Percentiles rank a stretch among this genome's conserved stretches.
phyloP scores from a whole-genome alignment of 2,888 invertebrate species.

The Synergus gifuensis region DNA sequence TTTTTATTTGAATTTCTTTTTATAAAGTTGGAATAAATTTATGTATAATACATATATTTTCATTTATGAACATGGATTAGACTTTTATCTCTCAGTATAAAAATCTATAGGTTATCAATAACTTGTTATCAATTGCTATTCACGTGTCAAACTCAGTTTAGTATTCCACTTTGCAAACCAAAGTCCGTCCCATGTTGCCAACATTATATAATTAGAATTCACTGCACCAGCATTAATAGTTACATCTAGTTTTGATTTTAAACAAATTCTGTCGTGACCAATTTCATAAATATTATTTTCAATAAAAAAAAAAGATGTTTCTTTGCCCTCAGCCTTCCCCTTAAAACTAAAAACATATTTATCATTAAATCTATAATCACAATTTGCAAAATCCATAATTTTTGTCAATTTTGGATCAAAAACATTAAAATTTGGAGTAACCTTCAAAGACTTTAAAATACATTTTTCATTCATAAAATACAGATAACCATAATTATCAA shows the following conservation, averaged over 20 bases:
- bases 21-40: no score
- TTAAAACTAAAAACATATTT: neutral
- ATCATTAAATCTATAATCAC: neutral
- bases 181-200: neutral
- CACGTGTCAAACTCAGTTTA: neutral
- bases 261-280: neutral
- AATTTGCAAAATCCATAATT: neutral
- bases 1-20: no score
- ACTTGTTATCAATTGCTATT: neutral
- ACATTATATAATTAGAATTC: neutral
- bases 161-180: neutral
- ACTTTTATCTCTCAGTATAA: neutral
- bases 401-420: neutral
- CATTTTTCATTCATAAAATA: neutral
- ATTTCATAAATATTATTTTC: neutral
- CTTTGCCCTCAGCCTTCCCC: neutral
- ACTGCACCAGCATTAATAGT: neutral
- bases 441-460: neutral
- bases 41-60: neutral
- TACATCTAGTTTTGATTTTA: neutral
- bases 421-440: neutral
- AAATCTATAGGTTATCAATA: neutral
- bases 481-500: neutral
- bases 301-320: neutral
- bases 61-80: neutral